These are phyloP conservation scores for Motacilla alba DNA, from an alignment of 2,113 vertebrate genomes.

Conservation along the genomic window DNA sequence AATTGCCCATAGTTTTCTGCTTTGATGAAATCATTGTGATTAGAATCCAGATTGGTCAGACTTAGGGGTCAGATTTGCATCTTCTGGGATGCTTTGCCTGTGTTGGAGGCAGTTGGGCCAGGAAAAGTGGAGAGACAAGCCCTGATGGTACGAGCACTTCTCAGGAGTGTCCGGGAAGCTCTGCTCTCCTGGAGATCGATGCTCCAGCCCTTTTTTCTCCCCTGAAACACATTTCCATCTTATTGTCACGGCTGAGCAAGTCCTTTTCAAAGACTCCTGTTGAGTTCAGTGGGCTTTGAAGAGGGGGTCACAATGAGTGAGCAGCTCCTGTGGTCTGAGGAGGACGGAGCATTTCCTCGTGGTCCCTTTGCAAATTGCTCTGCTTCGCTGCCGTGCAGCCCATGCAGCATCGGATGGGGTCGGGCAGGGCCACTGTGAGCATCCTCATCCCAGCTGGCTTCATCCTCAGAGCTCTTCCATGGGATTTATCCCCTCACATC, in stretches of 20 bases:
- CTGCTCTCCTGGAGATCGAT: background rate
- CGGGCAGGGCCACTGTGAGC: rapidly evolving
- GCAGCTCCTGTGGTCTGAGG: conserved; percentile 17
- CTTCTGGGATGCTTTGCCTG: background rate
- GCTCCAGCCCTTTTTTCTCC: background rate
- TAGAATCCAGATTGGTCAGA: background rate
- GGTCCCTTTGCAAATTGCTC: background rate
- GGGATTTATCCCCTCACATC: background rate
- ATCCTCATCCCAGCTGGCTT: background rate
- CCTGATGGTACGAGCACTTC: background rate
- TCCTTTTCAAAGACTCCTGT: conserved; percentile 1
- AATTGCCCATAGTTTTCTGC: background rate
- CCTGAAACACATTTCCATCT: background rate
- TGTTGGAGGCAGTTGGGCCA: background rate
- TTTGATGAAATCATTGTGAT: background rate
- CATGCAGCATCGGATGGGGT: rapidly evolving
- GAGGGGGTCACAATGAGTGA: conserved; percentile 1
- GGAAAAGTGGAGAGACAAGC: background rate
- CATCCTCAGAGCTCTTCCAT: background rate
- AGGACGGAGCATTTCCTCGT: background rate
- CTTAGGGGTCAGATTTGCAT: background rate
- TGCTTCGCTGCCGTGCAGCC: rapidly evolving
- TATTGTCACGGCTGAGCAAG: background rate
- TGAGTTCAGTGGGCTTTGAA: conserved; percentile 28
- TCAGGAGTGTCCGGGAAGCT: background rate